phyloP scores from a whole-genome alignment of 2,113 vertebrate genomes.

The Romanogobio albipinnatus region DNA sequence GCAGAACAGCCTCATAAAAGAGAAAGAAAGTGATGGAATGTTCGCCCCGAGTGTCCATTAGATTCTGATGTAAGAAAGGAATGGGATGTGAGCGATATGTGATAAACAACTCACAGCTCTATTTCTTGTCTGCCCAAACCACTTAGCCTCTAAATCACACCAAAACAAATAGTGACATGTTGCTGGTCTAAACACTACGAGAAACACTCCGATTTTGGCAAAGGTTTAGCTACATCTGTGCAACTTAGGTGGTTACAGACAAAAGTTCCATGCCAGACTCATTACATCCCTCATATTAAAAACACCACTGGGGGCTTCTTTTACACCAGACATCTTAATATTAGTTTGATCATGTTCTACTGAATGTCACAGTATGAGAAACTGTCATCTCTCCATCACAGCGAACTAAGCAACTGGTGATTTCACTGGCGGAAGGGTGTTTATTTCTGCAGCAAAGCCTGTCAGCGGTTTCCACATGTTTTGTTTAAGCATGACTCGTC shows the following conservation, averaged over 20 bases:
- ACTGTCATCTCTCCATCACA: slow-evolving; percentile 41
- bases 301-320: slow-evolving; percentile 19
- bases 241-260: slow-evolving; percentile 35
- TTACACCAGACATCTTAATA: slow-evolving; percentile 41
- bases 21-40: slow-evolving; percentile 21
- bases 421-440: slow-evolving; percentile 11
- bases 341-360: slow-evolving; percentile 19
- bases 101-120: slow-evolving; percentile 47
- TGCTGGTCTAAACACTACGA: slow-evolving; percentile 49
- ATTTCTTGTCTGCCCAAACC: slow-evolving; percentile 47
- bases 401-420: slow-evolving; percentile 27
- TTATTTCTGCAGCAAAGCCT: slow-evolving; percentile 27
- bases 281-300: slow-evolving; percentile 36
- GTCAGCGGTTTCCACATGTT: slow-evolving; percentile 11
- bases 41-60: neutral
- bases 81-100: slow-evolving; percentile 11
- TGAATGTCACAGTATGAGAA: slow-evolving; percentile 12
- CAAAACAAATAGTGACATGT: slow-evolving; percentile 49
- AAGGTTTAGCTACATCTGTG: slow-evolving; percentile 26
- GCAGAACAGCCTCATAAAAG: slow-evolving; percentile 22
- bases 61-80: slow-evolving; percentile 21
- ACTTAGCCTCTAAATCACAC: slow-evolving; percentile 48
- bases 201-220: slow-evolving; percentile 29
- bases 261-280: slow-evolving; percentile 3
- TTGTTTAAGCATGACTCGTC: slow-evolving; percentile 27